Evolutionary conservation across 2,888 invertebrate species (phyloP).

Genomic region (Athalia circularis): DNA sequence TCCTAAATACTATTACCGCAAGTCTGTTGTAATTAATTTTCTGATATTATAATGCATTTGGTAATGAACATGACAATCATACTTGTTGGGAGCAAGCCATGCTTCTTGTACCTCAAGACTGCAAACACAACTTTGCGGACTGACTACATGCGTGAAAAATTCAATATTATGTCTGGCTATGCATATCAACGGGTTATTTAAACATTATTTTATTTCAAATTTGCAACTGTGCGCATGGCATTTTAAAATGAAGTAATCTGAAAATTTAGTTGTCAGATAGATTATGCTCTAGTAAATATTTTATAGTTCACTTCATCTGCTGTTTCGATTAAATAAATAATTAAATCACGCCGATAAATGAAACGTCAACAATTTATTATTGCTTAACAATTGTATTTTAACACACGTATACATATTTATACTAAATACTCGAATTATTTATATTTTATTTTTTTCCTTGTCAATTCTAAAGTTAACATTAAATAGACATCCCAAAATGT

Average conservation of each 20-base stretch:
- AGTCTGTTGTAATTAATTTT: constrained; percentile 8
- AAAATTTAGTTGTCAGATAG: neutral
- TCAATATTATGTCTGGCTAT: constrained; percentile 9
- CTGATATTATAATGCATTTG: neutral
- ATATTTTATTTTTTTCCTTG: neutral
- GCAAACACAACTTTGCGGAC: constrained; percentile 14
- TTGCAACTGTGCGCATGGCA: constrained; percentile 19
- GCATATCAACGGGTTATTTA: constrained; percentile 18
- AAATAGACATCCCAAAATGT: constrained; percentile 5
- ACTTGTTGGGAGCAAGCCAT: neutral
- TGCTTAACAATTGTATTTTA: no score
- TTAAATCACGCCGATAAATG: no score
- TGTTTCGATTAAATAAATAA: no score
- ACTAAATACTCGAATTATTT: no score
- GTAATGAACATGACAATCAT: neutral
- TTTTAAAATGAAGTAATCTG: neutral
- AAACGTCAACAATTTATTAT: no score
- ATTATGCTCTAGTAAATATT: neutral
- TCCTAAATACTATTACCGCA: constrained; percentile 1
- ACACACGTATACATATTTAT: no score
- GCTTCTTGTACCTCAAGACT: constrained; percentile 9
- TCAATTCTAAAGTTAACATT: neutral
- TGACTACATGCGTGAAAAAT: constrained; percentile 15
- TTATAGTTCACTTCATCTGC: neutral
- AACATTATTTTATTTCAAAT: constrained; percentile 28